These are phyloP conservation scores for Gadus macrocephalus DNA, from an alignment of 2,113 vertebrate genomes.

Conservation along the genomic window DNA sequence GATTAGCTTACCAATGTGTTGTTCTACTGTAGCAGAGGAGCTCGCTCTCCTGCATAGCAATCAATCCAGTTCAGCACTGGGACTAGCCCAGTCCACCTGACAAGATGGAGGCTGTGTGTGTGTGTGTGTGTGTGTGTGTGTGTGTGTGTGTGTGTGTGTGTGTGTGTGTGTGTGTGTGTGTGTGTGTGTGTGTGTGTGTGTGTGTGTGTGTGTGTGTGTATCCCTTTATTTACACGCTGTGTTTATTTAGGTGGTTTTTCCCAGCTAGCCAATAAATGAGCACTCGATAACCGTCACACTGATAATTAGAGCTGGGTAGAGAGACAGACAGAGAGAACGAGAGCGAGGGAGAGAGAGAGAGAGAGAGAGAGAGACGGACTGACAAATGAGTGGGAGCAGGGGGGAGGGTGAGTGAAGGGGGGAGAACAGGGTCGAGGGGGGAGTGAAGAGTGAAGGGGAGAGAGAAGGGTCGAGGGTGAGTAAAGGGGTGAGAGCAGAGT, in stretches of 20 bases:
- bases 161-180: slow-evolving; percentile 9
- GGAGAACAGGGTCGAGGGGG: too few relatives aligned
- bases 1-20: slow-evolving; percentile 52
- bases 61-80: slow-evolving; percentile 38
- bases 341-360: too few relatives aligned
- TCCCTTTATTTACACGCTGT: slow-evolving; percentile 62
- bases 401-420: too few relatives aligned
- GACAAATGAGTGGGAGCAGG: too few relatives aligned
- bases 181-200: slow-evolving; percentile 7
- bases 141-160: slow-evolving; percentile 40
- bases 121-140: background rate
- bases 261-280: slow-evolving; percentile 70
- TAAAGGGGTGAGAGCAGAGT: too few relatives aligned
- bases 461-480: too few relatives aligned
- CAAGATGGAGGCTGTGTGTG: slow-evolving; percentile 4
- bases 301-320: slow-evolving; percentile 58
- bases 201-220: slow-evolving; percentile 39
- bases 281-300: slow-evolving; percentile 68
- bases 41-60: slow-evolving; percentile 33
- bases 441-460: too few relatives aligned
- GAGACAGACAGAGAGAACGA: slow-evolving; percentile 1
- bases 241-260: slow-evolving; percentile 72
- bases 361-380: too few relatives aligned
- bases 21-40: slow-evolving; percentile 24
- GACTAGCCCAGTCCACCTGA: slow-evolving; percentile 39